A percentile compares a stretch with the other conserved stretches of the same genome.
These are phyloP conservation scores for Natrix natrix DNA, from an alignment of 2,797 vertebrate genomes.

Conservation along the genomic window DNA sequence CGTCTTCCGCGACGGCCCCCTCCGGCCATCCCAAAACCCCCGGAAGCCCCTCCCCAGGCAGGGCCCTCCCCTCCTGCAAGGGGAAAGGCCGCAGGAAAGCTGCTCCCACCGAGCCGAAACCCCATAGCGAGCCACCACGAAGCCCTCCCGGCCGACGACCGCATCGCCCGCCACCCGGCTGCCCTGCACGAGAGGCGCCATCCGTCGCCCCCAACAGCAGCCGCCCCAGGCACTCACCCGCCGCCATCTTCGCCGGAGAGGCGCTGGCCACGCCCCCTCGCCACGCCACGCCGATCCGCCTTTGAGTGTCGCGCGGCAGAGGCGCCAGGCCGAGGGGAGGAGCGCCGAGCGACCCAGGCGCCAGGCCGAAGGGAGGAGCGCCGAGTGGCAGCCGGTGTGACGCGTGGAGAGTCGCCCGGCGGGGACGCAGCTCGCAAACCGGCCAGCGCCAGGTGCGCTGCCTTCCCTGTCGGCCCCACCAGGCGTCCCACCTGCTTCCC, in stretches of 20 bases:
- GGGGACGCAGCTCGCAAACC: no score
- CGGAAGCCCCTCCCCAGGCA: not conserved
- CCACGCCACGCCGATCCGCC: not conserved
- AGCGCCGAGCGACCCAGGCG: not conserved
- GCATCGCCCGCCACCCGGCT: not conserved
- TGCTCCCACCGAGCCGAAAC: not conserved
- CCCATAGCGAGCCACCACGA: not conserved
- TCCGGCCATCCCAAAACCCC: not conserved
- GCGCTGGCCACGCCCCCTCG: not conserved
- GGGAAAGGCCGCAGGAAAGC: no score
- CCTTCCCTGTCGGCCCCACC: not conserved
- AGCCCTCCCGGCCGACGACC: not conserved
- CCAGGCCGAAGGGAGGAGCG: not conserved
- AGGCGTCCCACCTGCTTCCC: not conserved
- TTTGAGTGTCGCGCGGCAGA: not conserved
- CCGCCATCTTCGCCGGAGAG: not conserved
- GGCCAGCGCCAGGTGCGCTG: not conserved
- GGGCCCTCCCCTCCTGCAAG: not conserved
- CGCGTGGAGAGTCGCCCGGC: not conserved
- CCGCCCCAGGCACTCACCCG: not conserved
- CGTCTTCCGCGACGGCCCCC: not conserved
- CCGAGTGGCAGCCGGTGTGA: constrained; percentile 10
- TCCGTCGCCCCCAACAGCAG: not conserved
- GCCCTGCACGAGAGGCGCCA: not conserved
- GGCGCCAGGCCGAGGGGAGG: no score